Conservation (phyloP, 2,113 vertebrate species). For the Mobula birostris region DNA sequence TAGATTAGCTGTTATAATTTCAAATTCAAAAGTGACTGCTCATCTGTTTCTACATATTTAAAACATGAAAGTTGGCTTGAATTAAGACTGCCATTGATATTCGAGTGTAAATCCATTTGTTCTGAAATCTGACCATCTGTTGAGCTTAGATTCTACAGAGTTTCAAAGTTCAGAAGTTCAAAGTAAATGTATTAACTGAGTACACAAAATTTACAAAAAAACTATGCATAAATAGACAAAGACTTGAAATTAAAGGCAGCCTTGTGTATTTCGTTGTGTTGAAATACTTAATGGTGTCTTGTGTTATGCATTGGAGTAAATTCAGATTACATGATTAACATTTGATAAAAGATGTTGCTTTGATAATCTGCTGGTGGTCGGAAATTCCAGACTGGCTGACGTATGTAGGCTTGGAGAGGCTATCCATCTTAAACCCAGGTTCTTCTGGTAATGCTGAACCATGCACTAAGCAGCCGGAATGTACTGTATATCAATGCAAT, state of each 20-base stretch:
- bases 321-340: neutral
- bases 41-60: neutral
- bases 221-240: too few species aligned
- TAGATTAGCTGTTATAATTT: neutral
- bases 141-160: neutral
- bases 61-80: neutral
- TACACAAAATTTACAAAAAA: too few species aligned
- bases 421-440: too few species aligned
- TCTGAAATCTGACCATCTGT: neutral
- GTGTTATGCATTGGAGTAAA: slow-evolving; percentile 12
- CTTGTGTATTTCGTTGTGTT: neutral
- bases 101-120: neutral
- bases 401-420: too few species aligned
- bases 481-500: too few species aligned
- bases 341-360: neutral
- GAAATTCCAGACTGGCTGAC: neutral
- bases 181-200: too few species aligned
- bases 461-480: too few species aligned
- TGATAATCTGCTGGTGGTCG: neutral
- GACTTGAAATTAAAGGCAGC: neutral
- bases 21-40: neutral
- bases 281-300: neutral
- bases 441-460: too few species aligned
- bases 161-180: too few species aligned
- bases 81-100: neutral